Evolutionary conservation across 2,888 invertebrate genomes (phyloP).

Genomic region (Sphaerophoria rueppellii): DNA sequence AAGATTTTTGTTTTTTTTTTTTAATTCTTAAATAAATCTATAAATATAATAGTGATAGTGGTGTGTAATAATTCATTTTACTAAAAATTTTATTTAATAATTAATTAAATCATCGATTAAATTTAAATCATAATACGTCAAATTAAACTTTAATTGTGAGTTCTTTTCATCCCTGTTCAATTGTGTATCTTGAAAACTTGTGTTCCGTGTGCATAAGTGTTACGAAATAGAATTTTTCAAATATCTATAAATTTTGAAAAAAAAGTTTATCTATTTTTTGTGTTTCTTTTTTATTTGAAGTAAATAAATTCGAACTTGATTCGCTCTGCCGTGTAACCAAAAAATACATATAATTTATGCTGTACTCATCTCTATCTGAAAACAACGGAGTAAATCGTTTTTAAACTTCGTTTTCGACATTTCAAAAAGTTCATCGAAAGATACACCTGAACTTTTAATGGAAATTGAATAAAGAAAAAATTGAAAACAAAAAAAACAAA

Average conservation of each 20-base stretch:
- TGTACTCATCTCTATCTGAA: conserved; percentile 60
- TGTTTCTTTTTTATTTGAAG: conserved; percentile 38
- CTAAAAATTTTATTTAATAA: background rate
- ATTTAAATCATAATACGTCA: background rate
- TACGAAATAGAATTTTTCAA: conserved; percentile 67
- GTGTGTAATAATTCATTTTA: background rate
- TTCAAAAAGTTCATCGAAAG: conserved; percentile 52
- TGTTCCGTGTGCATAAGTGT: conserved; percentile 72
- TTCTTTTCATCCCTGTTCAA: background rate
- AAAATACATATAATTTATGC: conserved; percentile 40
- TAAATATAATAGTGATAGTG: conserved; percentile 24
- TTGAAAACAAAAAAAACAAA: conserved; percentile 26
- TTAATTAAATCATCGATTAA: conserved; percentile 9
- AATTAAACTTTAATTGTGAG: conserved; percentile 12
- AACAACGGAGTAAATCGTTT: conserved; percentile 18
- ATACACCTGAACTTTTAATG: conserved; percentile 70
- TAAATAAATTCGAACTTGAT: conserved; percentile 62
- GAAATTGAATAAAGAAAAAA: conserved; percentile 50
- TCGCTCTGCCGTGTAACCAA: conserved; percentile 27
- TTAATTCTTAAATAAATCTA: conserved; percentile 23
- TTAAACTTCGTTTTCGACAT: conserved; percentile 34
- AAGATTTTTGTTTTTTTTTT: conserved; percentile 40
- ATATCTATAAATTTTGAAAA: conserved; percentile 22
- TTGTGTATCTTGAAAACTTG: conserved; percentile 33
- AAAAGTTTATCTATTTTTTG: conserved; percentile 29